A percentile compares a stretch with the other conserved stretches of the same genome.
Conservation (phyloP, 2,888 invertebrate species). For the Notodromas monacha region DNA sequence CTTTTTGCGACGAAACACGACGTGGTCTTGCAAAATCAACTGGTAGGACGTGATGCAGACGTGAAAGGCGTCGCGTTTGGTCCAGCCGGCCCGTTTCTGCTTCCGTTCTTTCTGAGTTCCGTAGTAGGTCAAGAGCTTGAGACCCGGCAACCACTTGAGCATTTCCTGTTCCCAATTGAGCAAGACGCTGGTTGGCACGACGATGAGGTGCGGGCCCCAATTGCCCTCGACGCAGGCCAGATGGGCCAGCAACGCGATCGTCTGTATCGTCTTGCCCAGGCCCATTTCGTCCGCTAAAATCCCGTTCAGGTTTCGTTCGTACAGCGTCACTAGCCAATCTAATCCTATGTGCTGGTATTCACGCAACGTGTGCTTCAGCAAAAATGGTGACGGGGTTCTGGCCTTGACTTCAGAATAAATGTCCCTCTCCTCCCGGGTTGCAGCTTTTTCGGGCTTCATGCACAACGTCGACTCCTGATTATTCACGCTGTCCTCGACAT, state of each 20-base stretch:
- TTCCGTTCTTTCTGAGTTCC: slow-evolving; percentile 83
- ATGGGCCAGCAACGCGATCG: slow-evolving; percentile 70
- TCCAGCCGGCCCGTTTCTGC: slow-evolving; percentile 63
- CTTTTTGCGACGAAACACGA: slow-evolving; percentile 76
- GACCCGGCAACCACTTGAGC: slow-evolving; percentile 97
- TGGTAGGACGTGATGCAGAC: slow-evolving; percentile 94
- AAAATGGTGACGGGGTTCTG: slow-evolving; percentile 65
- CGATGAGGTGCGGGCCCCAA: slow-evolving; percentile 96
- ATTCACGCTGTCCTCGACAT: too few relatives aligned
- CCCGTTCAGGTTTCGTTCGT: slow-evolving; percentile 70
- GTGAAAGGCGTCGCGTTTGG: slow-evolving; percentile 90
- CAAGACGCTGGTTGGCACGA: slow-evolving; percentile 97
- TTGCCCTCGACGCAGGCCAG: slow-evolving; percentile 46
- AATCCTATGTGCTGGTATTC: slow-evolving; percentile 92
- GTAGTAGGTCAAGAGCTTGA: slow-evolving; percentile 93
- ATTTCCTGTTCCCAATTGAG: slow-evolving; percentile 99
- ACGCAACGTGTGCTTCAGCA: slow-evolving; percentile 55
- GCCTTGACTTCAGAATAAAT: slow-evolving; percentile 22
- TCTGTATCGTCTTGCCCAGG: slow-evolving; percentile 84
- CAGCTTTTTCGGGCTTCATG: too few relatives aligned
- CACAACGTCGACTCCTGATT: too few relatives aligned
- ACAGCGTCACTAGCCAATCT: slow-evolving; percentile 89
- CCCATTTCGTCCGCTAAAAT: slow-evolving; percentile 93
- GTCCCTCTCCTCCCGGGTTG: too few relatives aligned
- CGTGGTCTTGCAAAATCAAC: slow-evolving; percentile 89